Evolutionary conservation across 2,888 invertebrate genomes (phyloP), one percentile per base, ranked within the genome.

Genomic region (Tachina grossa): DNA sequence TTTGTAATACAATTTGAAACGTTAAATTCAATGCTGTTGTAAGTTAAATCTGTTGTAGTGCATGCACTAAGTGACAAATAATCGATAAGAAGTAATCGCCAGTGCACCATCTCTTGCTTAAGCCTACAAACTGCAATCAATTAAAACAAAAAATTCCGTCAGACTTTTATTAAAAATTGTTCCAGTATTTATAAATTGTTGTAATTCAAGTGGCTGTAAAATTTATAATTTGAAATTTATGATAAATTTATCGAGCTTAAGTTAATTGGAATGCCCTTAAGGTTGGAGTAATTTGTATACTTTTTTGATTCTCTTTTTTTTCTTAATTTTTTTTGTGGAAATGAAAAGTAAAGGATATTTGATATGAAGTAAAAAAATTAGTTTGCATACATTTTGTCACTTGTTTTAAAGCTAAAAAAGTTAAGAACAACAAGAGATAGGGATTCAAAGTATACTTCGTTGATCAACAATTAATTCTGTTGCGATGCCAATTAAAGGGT

Each of bases 221-320:
- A 61, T 11, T 74, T 51, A 55, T n/a, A 51, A 43, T 11, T 43
- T 63, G 8, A 16, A 59, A 68, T 68, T 71, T 79, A 79, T 65
- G n/a, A 19, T 47, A 11, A 63, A 71, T 53, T 55, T 65, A 79
- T 55, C 49, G 47, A 79, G 49, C 55, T 72, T 39, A 22, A 65
- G 39, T 55, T 79, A 72, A 79, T 79, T 71, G 71, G 11, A 49
- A 72, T 41, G 22, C 47, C 79, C n/a, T 57, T 22, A 47, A 31
- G 55, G 79, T 13, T 41, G 47, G 22, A 63, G n/a, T 65, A 65
- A 72, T 65, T 71, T 77, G 19, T 59, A 53, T 9, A n/a, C 22
- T 47, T 65, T 63, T 55, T 53, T n/a, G n/a, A n/a, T n/a, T n/a
- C n/a, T n/a, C n/a, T n/a, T n/a, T 69, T 9, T 71, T 51, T 61